A percentile compares a stretch with the other conserved stretches of the same genome.
These are phyloP conservation scores for Centropristis striata DNA, from an alignment of 2,113 vertebrate species.

Conservation along the genomic window DNA sequence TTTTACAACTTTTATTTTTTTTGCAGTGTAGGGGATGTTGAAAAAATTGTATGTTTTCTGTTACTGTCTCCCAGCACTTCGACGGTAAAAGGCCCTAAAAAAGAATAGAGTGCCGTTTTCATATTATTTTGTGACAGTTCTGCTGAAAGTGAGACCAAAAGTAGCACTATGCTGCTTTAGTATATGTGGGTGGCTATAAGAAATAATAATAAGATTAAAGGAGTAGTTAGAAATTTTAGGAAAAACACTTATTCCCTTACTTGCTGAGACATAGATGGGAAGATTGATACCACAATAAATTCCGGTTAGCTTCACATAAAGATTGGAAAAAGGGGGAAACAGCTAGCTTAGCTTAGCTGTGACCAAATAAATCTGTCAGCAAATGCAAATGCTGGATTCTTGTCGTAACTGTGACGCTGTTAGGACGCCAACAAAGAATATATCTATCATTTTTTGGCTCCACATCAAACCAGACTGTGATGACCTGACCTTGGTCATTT, in stretches of 20 bases:
- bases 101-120: neutral
- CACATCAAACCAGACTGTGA: no score
- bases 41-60: neutral
- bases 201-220: no score
- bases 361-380: neutral
- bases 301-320: neutral
- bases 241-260: no score
- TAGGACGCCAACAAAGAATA: neutral
- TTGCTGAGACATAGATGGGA: no score
- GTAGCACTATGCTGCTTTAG: no score
- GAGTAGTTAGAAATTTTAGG: neutral
- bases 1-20: no score
- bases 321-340: no score
- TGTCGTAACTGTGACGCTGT: neutral
- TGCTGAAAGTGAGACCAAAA: no score
- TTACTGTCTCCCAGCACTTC: neutral
- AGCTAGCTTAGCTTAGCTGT: neutral
- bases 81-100: neutral
- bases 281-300: no score
- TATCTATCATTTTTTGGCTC: neutral
- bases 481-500: no score
- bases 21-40: no score
- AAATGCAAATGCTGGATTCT: neutral
- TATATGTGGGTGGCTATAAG: no score
- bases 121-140: neutral